These are phyloP conservation scores for Cercopithecus diana DNA, from an alignment of 2,797 vertebrate species.

Conservation along the genomic window DNA sequence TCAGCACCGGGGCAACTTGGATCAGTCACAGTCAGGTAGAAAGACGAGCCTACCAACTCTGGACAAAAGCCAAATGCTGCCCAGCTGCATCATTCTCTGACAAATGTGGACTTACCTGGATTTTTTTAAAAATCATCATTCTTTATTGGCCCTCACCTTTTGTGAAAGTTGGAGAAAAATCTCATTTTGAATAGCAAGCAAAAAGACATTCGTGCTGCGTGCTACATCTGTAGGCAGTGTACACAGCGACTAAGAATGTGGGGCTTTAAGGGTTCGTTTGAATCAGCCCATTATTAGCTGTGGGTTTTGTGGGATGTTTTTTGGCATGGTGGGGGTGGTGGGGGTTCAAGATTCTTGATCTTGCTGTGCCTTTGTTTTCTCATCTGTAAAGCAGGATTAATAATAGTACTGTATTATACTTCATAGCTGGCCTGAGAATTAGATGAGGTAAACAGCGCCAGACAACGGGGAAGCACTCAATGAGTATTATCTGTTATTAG, in stretches of 20 bases:
- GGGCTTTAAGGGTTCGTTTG: no score
- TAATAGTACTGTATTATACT: not conserved
- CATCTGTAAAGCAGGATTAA: not conserved
- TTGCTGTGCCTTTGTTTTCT: not conserved
- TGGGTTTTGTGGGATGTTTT: not conserved
- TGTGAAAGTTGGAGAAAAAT: not conserved
- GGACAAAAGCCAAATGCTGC: not conserved
- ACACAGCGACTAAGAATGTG: not conserved
- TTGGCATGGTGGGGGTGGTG: not conserved
- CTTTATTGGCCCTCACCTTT: not conserved
- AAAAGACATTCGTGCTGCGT: not conserved
- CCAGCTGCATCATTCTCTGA: not conserved
- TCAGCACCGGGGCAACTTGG: not conserved
- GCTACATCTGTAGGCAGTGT: not conserved
- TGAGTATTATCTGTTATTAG: not conserved
- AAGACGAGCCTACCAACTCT: not conserved
- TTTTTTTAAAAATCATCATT: not conserved
- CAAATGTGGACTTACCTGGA: not conserved
- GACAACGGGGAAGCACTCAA: not conserved
- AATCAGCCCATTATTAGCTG: not conserved
- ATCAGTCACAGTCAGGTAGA: not conserved
- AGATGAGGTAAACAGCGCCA: not conserved
- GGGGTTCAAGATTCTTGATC: not conserved
- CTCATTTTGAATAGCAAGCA: not conserved
- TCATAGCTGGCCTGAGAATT: not conserved